phyloP scores from a whole-genome alignment of 2,113 vertebrate genomes.

The Planiliza haematocheilus region DNA sequence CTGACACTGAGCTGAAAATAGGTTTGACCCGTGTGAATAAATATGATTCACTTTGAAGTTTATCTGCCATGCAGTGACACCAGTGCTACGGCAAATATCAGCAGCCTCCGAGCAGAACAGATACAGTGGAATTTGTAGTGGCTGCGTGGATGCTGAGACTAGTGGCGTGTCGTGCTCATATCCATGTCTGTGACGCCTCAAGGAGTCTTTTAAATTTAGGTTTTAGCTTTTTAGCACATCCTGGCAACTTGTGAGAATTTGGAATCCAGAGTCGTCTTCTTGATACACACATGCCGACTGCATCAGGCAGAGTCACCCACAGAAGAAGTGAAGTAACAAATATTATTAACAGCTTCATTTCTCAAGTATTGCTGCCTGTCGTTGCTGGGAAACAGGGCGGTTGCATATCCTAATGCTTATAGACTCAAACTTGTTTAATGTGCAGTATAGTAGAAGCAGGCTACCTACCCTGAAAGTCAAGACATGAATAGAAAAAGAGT shows the following conservation, averaged over 20 bases:
- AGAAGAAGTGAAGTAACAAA: neutral
- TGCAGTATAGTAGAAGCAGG: too few species aligned
- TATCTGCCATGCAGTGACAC: slow-evolving; percentile 17
- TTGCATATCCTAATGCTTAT: too few species aligned
- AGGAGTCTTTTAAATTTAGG: slow-evolving; percentile 3
- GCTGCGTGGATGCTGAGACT: slow-evolving; percentile 22
- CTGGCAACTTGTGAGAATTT: slow-evolving; percentile 1
- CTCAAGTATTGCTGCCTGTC: too few species aligned
- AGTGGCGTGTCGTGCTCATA: slow-evolving; percentile 17
- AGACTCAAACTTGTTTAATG: too few species aligned
- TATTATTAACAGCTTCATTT: neutral
- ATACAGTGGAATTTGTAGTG: slow-evolving; percentile 34
- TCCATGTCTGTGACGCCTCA: neutral
- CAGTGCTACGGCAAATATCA: slow-evolving; percentile 38
- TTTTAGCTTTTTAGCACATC: neutral
- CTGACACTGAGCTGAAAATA: slow-evolving; percentile 41
- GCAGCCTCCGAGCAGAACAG: slow-evolving; percentile 31
- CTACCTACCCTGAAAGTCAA: too few species aligned
- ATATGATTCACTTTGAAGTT: slow-evolving; percentile 67
- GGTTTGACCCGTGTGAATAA: slow-evolving; percentile 59
- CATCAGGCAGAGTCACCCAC: neutral
- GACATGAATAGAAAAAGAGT: too few species aligned
- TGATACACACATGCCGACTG: neutral
- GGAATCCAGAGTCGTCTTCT: neutral
- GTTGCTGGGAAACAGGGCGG: too few species aligned